A percentile compares a stretch with the other conserved stretches of the same genome.
These are phyloP conservation scores for Salminus brasiliensis DNA, from an alignment of 2,113 vertebrate genomes.

Conservation along the genomic window DNA sequence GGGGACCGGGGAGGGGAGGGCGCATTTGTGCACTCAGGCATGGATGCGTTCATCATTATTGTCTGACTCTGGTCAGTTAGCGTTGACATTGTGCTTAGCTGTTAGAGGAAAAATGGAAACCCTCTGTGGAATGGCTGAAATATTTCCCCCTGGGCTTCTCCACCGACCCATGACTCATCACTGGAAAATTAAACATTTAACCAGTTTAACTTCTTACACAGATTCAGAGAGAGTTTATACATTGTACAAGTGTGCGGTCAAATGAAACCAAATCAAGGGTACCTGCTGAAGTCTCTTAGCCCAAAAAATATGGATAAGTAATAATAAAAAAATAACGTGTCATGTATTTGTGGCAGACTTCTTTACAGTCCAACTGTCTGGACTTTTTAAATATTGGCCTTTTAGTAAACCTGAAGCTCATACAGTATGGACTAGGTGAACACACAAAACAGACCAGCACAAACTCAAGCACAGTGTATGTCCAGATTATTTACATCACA, in stretches of 20 bases:
- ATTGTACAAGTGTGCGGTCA: neutral
- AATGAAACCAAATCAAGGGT: neutral
- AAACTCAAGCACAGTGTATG: too few relatives aligned
- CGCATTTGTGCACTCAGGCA: slow-evolving; percentile 9
- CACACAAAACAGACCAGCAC: too few relatives aligned
- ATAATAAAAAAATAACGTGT: too few relatives aligned
- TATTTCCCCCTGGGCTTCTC: neutral
- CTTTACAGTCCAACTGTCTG: too few relatives aligned
- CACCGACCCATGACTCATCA: neutral
- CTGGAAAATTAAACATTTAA: neutral
- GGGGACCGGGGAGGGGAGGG: neutral
- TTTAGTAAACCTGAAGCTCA: too few relatives aligned
- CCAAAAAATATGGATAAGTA: neutral
- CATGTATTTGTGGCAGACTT: too few relatives aligned
- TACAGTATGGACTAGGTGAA: too few relatives aligned
- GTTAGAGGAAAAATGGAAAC: neutral
- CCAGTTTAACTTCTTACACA: neutral
- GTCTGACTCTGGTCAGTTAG: slow-evolving; percentile 19
- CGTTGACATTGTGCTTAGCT: slow-evolving; percentile 26
- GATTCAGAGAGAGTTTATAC: neutral
- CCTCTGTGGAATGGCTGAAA: neutral
- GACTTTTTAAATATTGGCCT: too few relatives aligned
- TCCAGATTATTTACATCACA: too few relatives aligned
- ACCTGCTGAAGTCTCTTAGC: neutral
- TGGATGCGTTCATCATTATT: slow-evolving; percentile 8